Evolutionary conservation across 92 coral and sea anemone species (phyloP), one percentile per base, ranked within the genome.

Genomic region (Umimayanthus kanabou): DNA sequence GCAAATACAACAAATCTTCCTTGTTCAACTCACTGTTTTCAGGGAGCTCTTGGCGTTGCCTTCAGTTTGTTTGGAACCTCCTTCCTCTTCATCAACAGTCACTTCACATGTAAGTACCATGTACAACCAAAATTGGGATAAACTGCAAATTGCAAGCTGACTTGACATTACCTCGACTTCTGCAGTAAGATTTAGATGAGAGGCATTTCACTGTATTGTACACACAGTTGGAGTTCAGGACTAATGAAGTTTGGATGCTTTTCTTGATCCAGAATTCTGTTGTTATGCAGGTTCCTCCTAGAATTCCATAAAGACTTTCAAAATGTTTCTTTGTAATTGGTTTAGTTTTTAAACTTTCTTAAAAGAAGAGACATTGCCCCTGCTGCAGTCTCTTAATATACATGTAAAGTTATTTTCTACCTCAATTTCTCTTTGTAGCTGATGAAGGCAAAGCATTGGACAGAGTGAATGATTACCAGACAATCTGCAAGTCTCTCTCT

Each of bases 21-120:
- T 61, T 61, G n/a, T 9, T 13, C 58, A 53, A 53, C 11, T 53
- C 58, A 53, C 18, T 53, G 58, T 53, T 53, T 53, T 16, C 55
- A 97, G 99, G 99, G 99, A 39, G 99, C 95, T 43, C 85, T 97
- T 89, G 99, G 94, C n/a, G 92, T 94, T 39, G 67, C 98, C 23
- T 95, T 97, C 82, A 95, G 94, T 70, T 89, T 97, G 65, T 97
- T 97, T 95, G 99, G 99, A 64, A 97, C 99, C 58, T 95, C 99
- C 15, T 97, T 97, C 71, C 92, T 97, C 43, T 97, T 97, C 79
- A 95, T 97, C 50, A 94, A 97, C 81, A 93, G 97, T 4, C 99
- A 97, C 83, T 91, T 97, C 77, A 97, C 99, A 13, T 95, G 99
- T 97, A 88, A 96, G 99, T 93, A 15, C 14, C 4, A 13, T 53